Percentiles rank a stretch among this genome's conserved stretches.
phyloP scores from a whole-genome alignment of 1,140 invertebrate genomes.

The Drosophila pseudoobscura region DNA sequence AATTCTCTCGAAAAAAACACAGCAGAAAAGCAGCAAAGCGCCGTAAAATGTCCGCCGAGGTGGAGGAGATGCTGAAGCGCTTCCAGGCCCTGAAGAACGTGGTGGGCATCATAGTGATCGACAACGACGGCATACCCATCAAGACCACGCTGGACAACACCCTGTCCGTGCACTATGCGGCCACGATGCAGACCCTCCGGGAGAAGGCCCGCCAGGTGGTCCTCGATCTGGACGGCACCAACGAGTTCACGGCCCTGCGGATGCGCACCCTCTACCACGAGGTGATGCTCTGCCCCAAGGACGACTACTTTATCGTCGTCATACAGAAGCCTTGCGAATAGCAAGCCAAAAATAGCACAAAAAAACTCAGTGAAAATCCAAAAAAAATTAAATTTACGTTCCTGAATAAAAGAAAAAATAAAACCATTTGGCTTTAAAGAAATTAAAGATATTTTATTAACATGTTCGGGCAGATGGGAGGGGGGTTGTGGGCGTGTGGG shows the following conservation, averaged over 20 bases:
- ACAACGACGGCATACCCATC: conserved; percentile 92
- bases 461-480: conserved; percentile 4
- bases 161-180: conserved; percentile 89
- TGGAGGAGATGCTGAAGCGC: conserved; percentile 91
- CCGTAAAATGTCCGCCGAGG: conserved; percentile 86
- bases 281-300: conserved; percentile 94
- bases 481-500: neutral
- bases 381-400: too few species aligned
- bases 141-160: conserved; percentile 91
- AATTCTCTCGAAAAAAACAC: neutral
- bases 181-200: conserved; percentile 87
- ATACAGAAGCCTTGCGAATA: conserved; percentile 87
- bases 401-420: too few species aligned
- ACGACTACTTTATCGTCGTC: conserved; percentile 88
- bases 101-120: conserved; percentile 87
- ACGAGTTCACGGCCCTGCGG: conserved; percentile 91
- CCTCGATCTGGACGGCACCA: conserved; percentile 90
- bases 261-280: conserved; percentile 96
- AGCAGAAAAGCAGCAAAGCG: conserved; percentile 4
- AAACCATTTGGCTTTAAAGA: neutral
- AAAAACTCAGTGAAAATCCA: too few species aligned
- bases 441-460: conserved; percentile 35
- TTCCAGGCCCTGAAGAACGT: conserved; percentile 89
- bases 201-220: conserved; percentile 89
- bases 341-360: neutral